Evolutionary conservation across 2,888 invertebrate species (phyloP), one percentile per base, ranked within the genome.

Genomic region (Gryllus longicercus): DNA sequence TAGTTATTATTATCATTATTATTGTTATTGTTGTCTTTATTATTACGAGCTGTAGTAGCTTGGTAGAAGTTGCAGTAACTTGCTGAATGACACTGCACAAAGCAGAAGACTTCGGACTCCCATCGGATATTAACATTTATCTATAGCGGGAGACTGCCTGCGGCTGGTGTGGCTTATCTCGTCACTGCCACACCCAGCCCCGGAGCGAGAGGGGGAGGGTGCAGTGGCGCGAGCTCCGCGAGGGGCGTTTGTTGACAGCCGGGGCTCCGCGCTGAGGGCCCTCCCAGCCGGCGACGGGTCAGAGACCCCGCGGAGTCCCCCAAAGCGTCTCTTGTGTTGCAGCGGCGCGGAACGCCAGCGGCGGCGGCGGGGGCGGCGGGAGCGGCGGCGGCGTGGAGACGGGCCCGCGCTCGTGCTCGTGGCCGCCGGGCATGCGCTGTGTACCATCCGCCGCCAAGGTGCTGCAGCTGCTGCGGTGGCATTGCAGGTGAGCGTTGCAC

Each of bases 341-440:
- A 77, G 77, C 49, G 49, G 77, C 77, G 49, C 49, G 50, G n/a
- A 79, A 79, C 50, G 51, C 76, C 8, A 79, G 63, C 49, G 11
- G 50, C 82, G 83, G 80, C 82, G 83, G 76, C 23, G 81, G 63
- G 3, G n/a, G 63, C n/a, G 63, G 63, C 0, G 63, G 16, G 3
- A 2, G 63, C 18, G 63, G 63, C 12, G 63, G 12, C 8, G 80
- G 81, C 63, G 81, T 77, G 11, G 78, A 78, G 23, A 75, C 82
- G 76, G 82, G 63, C 63, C 63, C 14, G n/a, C 63, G 63, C n/a
- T 88, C 86, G 11, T 90, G 90, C 83, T 89, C 89, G 50, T 87
- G 89, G 84, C 90, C 90, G 0, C 87, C 88, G 0, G 89, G 89
- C 11, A 89, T 90, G 89, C 84, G 85, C 38, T 90, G 90, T 84